Conservation (phyloP, 2,113 vertebrate species). For the Puffinus mauretanicus region DNA sequence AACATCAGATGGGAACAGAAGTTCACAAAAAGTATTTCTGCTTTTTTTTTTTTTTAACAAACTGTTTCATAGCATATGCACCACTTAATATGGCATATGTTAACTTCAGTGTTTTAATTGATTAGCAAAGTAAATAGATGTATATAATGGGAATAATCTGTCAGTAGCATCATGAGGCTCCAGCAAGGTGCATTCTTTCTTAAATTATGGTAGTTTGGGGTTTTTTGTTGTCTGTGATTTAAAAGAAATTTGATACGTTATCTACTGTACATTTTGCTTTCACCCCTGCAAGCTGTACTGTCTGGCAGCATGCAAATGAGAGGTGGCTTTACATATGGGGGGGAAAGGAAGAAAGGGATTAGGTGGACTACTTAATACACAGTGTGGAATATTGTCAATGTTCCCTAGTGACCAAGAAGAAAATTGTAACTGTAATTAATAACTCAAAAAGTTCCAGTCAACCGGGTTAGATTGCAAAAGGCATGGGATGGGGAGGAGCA, state of each 20-base stretch:
- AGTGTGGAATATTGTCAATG: not conserved
- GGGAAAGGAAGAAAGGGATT: not conserved
- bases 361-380: not conserved
- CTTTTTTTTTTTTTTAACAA: constrained; percentile 40
- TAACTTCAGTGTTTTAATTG: constrained; percentile 75
- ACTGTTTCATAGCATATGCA: constrained; percentile 74
- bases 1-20: constrained; percentile 71
- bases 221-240: not conserved
- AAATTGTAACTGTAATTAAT: not conserved
- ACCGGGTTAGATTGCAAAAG: not conserved
- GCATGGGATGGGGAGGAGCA: not conserved
- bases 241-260: not conserved
- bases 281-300: constrained; percentile 7
- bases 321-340: not conserved
- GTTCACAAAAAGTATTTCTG: constrained; percentile 63
- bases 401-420: not conserved
- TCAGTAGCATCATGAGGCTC: constrained; percentile 44
- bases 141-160: constrained; percentile 67
- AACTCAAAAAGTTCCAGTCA: not conserved
- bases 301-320: constrained; percentile 10
- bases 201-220: not conserved
- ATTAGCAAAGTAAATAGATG: constrained; percentile 69
- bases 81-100: constrained; percentile 72
- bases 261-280: not conserved
- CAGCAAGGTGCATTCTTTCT: constrained; percentile 49